A percentile compares a stretch with the other conserved stretches of the same genome.
Evolutionary conservation across 2,888 invertebrate genomes (phyloP).

Genomic region (Euzophera pinguis): DNA sequence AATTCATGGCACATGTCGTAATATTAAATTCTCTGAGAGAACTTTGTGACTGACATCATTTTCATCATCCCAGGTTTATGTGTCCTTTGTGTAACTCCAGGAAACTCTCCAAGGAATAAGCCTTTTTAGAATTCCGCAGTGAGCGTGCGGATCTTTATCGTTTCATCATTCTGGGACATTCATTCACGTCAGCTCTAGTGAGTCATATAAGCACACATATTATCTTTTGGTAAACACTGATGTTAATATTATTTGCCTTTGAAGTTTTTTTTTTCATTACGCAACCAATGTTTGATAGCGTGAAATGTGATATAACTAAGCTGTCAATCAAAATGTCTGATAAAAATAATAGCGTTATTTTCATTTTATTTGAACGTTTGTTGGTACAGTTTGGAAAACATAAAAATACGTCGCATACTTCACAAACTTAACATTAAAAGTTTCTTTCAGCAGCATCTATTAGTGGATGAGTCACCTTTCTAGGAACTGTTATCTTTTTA

Average conservation of each 20-base stretch:
- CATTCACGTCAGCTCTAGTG: not conserved
- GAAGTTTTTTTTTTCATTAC: too few species aligned
- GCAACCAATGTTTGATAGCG: too few species aligned
- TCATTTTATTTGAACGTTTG: too few species aligned
- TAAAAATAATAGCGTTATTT: too few species aligned
- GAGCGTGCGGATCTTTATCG: not conserved
- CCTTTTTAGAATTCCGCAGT: conserved; percentile 1
- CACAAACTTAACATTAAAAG: too few species aligned
- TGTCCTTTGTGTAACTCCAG: conserved; percentile 3
- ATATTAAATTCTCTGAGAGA: not conserved
- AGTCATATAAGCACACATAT: not conserved
- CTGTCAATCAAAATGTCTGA: too few species aligned
- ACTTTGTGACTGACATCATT: not conserved
- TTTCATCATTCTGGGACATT: conserved; percentile 2
- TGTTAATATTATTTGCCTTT: not conserved
- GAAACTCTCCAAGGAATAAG: not conserved
- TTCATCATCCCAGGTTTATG: not conserved
- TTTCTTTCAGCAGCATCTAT: too few species aligned
- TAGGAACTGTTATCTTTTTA: too few species aligned
- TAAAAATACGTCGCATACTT: too few species aligned
- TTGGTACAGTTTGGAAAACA: too few species aligned
- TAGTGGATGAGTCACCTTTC: too few species aligned
- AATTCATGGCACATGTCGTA: not conserved
- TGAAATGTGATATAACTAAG: too few species aligned
- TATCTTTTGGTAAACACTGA: not conserved